Evolutionary conservation across 1,140 invertebrate genomes (phyloP).

Genomic region (Episyrphus balteatus): DNA sequence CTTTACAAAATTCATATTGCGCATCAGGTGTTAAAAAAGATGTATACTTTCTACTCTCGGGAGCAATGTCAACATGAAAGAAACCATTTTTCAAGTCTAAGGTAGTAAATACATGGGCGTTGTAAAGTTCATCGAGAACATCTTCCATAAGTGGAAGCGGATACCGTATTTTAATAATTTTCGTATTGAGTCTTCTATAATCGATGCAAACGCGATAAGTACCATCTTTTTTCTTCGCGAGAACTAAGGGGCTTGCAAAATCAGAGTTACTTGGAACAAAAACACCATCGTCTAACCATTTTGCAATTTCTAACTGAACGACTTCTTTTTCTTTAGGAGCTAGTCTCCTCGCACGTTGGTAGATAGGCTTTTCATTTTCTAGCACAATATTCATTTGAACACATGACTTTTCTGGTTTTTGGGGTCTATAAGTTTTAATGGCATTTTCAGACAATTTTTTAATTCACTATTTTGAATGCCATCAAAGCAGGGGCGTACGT

Average conservation of each 20-base stretch:
- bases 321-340: too few species aligned
- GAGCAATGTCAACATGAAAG: constrained; percentile 23
- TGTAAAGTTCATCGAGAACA: constrained; percentile 30
- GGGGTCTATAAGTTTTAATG: too few species aligned
- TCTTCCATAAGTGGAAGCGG: constrained; percentile 37
- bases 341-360: too few species aligned
- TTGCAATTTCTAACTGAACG: too few species aligned
- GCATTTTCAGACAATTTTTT: too few species aligned
- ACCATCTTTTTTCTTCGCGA: constrained; percentile 15
- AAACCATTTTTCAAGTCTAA: constrained; percentile 39
- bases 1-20: constrained; percentile 35
- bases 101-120: constrained; percentile 24
- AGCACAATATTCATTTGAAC: too few species aligned
- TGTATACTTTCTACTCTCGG: constrained; percentile 25
- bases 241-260: constrained; percentile 17
- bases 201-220: constrained; percentile 11
- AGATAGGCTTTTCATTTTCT: too few species aligned
- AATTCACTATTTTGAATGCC: too few species aligned
- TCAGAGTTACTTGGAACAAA: constrained; percentile 15
- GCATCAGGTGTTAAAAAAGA: constrained; percentile 27
- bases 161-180: constrained; percentile 2
- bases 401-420: too few species aligned
- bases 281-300: constrained; percentile 10
- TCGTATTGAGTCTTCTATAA: constrained; percentile 11
- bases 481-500: too few species aligned